phyloP scores from a whole-genome alignment of 2,797 vertebrate genomes.

The Perdix hodgsoniae region DNA sequence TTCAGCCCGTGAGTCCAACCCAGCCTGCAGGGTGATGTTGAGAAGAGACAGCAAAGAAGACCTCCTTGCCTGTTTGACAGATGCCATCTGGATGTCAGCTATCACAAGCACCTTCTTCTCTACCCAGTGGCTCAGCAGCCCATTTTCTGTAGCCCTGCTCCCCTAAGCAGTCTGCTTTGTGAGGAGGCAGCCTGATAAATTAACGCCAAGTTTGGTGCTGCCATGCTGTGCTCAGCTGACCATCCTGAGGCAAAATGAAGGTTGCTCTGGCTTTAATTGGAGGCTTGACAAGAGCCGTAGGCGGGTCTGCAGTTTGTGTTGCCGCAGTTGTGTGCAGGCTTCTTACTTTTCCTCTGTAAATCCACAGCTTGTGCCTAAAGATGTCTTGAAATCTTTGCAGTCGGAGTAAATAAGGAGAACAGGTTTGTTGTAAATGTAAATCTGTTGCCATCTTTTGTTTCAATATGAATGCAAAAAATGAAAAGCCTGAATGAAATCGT shows the following conservation, averaged over 20 bases:
- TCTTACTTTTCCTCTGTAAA: constrained; percentile 22
- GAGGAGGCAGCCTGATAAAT: constrained; percentile 36
- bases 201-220: constrained; percentile 35
- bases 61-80: background rate
- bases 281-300: constrained; percentile 47
- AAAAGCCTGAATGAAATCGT: constrained; percentile 60
- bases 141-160: background rate
- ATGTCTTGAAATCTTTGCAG: background rate
- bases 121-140: background rate
- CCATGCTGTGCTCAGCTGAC: constrained; percentile 40
- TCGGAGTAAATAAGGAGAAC: constrained; percentile 11
- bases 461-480: background rate
- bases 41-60: background rate
- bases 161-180: background rate
- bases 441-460: constrained; percentile 15
- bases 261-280: constrained; percentile 59
- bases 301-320: constrained; percentile 25
- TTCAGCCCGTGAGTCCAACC: background rate
- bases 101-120: background rate
- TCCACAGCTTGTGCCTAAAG: constrained; percentile 25
- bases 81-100: background rate
- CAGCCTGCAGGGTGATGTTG: background rate
- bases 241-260: background rate
- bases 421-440: constrained; percentile 4
- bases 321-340: constrained; percentile 45